A percentile compares a stretch with the other conserved stretches of the same genome.
Conservation (phyloP, 2,797 vertebrate species). For the Chloroceryle amazona region DNA sequence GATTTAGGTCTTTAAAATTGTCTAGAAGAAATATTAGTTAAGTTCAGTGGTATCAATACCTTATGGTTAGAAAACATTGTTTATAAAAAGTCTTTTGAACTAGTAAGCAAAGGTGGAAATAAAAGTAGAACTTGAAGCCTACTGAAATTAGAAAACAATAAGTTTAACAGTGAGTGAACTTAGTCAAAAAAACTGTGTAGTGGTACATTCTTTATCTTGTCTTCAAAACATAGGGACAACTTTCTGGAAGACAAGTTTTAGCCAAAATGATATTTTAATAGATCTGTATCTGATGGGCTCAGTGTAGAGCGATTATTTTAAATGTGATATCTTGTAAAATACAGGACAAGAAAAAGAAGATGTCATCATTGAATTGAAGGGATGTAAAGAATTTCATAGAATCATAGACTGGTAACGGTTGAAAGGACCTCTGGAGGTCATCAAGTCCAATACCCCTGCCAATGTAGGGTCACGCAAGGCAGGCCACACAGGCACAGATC, state of each 20-base stretch:
- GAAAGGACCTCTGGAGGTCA: too few relatives aligned
- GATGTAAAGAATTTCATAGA: too few relatives aligned
- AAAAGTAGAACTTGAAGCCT: neutral
- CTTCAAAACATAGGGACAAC: neutral
- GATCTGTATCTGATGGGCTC: too few relatives aligned
- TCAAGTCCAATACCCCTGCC: too few relatives aligned
- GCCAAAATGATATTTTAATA: neutral
- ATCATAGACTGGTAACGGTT: too few relatives aligned
- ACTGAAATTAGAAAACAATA: neutral
- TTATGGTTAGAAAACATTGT: too few relatives aligned
- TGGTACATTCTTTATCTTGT: neutral
- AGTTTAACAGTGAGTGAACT: neutral
- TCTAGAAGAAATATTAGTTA: neutral
- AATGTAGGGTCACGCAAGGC: too few relatives aligned
- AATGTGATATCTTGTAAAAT: neutral
- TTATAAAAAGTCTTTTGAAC: neutral
- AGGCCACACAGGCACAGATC: too few relatives aligned
- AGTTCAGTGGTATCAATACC: neutral
- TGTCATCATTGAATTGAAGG: neutral
- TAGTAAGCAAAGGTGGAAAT: neutral
- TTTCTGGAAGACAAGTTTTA: neutral
- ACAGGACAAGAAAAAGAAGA: neutral
- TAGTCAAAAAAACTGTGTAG: neutral
- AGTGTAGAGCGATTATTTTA: neutral
- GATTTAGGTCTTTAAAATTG: neutral